Conservation (phyloP, 2,888 invertebrate genomes). For the Herminia tarsipennalis region DNA sequence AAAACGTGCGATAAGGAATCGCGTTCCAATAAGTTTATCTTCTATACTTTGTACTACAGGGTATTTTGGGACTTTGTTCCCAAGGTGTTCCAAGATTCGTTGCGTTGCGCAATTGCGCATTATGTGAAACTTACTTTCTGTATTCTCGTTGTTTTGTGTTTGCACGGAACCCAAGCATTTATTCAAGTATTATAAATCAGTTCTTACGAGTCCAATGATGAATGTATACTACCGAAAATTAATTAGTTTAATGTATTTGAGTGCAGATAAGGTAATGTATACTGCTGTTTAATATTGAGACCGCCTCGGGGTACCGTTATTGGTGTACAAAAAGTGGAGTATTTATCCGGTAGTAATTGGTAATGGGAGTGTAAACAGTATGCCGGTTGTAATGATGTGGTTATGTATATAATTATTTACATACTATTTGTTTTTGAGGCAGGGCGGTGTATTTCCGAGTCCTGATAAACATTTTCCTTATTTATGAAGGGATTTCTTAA, state of each 20-base stretch:
- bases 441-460: too few species aligned
- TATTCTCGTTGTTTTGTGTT: too few species aligned
- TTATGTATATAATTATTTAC: not conserved
- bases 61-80: too few species aligned
- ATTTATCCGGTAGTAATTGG: slow-evolving; percentile 28
- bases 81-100: too few species aligned
- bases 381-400: slow-evolving; percentile 5
- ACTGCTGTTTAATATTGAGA: slow-evolving; percentile 8
- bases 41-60: too few species aligned
- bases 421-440: too few species aligned
- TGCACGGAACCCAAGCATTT: slow-evolving; percentile 30
- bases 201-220: slow-evolving; percentile 23
- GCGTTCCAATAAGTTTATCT: too few species aligned
- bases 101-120: too few species aligned
- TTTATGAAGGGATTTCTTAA: too few species aligned
- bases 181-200: slow-evolving; percentile 12
- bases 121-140: too few species aligned
- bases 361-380: slow-evolving; percentile 30
- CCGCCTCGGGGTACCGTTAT: slow-evolving; percentile 21
- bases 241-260: slow-evolving; percentile 41
- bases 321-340: slow-evolving; percentile 17
- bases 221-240: slow-evolving; percentile 33
- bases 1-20: too few species aligned
- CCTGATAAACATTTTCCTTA: too few species aligned
- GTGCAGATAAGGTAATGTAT: slow-evolving; percentile 39